Conservation (phyloP, 1,140 invertebrate species). For the Odontomachus brunneus region DNA sequence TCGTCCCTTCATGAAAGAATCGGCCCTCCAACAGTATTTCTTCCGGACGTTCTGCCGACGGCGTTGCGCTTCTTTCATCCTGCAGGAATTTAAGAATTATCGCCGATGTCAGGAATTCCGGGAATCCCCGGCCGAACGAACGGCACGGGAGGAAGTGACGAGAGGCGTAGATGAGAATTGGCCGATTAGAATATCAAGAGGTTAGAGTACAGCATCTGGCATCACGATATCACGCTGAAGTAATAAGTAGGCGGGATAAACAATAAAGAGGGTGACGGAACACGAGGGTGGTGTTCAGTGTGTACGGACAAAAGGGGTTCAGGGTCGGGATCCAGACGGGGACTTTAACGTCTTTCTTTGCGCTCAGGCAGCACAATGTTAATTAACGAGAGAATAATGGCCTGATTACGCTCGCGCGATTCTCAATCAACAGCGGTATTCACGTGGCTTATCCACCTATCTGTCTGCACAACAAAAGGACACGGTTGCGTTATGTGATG, state of each 20-base stretch:
- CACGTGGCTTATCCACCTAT: conserved; percentile 54
- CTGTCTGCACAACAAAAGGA: conserved; percentile 63
- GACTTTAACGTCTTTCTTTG: conserved; percentile 81
- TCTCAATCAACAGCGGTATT: conserved; percentile 82
- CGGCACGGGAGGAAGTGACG: conserved; percentile 30
- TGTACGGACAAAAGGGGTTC: conserved; percentile 62
- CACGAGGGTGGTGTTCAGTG: conserved; percentile 28
- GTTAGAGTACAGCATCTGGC: conserved; percentile 50
- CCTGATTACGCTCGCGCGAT: conserved; percentile 70
- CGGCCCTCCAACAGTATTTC: conserved; percentile 62
- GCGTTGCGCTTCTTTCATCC: conserved; percentile 68
- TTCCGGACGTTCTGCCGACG: conserved; percentile 59
- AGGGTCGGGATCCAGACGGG: conserved; percentile 64
- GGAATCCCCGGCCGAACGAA: conserved; percentile 43
- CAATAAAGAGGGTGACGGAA: conserved; percentile 72
- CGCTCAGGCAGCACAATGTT: conserved; percentile 73
- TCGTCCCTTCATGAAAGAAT: conserved; percentile 53
- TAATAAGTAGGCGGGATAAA: conserved; percentile 75
- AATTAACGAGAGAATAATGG: conserved; percentile 80
- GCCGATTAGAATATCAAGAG: conserved; percentile 76
- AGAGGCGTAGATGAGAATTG: conserved; percentile 32
- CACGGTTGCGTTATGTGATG: conserved; percentile 42
- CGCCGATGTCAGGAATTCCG: conserved; percentile 65
- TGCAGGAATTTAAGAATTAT: conserved; percentile 70
- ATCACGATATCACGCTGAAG: conserved; percentile 38